Evolutionary conservation across 1,140 invertebrate species (phyloP).

Genomic region (Pogonomyrmex californicus): DNA sequence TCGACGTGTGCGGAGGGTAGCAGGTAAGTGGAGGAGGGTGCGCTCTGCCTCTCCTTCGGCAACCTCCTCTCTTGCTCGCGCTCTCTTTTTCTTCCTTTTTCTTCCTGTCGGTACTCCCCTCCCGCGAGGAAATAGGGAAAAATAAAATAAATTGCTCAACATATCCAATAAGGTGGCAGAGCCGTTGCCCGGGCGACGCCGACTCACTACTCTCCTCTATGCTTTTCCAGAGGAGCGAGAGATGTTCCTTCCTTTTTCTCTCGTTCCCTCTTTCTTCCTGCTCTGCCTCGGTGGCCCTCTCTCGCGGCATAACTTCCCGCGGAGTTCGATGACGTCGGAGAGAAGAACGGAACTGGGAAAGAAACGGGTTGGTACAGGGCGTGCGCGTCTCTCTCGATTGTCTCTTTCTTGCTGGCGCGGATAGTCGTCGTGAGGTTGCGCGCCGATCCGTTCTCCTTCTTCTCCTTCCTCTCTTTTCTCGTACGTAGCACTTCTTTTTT

Average conservation of each 20-base stretch:
- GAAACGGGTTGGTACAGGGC: slow-evolving; percentile 57
- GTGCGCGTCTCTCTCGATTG: slow-evolving; percentile 66
- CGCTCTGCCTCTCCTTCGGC: slow-evolving; percentile 70
- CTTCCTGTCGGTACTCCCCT: slow-evolving; percentile 17
- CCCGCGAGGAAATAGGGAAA: slow-evolving; percentile 82
- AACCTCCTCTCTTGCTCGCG: slow-evolving; percentile 65
- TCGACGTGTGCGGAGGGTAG: slow-evolving; percentile 83
- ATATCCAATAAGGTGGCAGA: slow-evolving; percentile 87
- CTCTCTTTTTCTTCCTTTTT: slow-evolving; percentile 19
- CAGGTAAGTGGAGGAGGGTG: slow-evolving; percentile 73
- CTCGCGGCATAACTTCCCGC: slow-evolving; percentile 69
- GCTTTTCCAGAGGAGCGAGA: slow-evolving; percentile 74
- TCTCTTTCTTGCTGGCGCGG: slow-evolving; percentile 59
- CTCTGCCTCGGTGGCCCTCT: slow-evolving; percentile 61
- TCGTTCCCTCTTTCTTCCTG: slow-evolving; percentile 67
- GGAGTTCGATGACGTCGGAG: slow-evolving; percentile 62
- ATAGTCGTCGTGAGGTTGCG: slow-evolving; percentile 51
- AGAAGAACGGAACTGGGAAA: slow-evolving; percentile 65
- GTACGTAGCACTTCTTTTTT: slow-evolving; percentile 67
- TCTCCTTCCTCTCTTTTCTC: slow-evolving; percentile 43
- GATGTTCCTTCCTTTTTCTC: slow-evolving; percentile 68
- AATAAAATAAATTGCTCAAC: slow-evolving; percentile 87
- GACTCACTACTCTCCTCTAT: slow-evolving; percentile 81
- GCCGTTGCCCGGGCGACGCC: slow-evolving; percentile 86
- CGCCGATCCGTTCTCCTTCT: slow-evolving; percentile 41